Evolutionary conservation across 2,888 invertebrate species (phyloP).

Genomic region (Helobdella robusta): DNA sequence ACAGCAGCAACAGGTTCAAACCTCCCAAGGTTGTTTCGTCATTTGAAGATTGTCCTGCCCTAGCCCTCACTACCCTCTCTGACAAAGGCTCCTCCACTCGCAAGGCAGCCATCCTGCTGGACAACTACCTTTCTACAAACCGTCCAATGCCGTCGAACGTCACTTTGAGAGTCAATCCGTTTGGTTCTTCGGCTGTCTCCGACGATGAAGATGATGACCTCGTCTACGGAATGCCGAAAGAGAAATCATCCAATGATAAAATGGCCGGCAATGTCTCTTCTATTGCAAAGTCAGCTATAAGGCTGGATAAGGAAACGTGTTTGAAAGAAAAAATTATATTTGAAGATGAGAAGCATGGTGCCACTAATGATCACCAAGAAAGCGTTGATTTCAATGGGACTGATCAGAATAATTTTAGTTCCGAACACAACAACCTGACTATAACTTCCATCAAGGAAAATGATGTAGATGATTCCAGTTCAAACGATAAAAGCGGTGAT

Average conservation of each 20-base stretch:
- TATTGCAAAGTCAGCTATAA: conserved; percentile 33
- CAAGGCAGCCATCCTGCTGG: conserved; percentile 38
- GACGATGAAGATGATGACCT: neutral
- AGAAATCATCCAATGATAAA: too few relatives aligned
- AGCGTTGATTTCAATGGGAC: conserved; percentile 6
- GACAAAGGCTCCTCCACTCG: conserved; percentile 39
- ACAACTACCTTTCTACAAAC: conserved; percentile 54
- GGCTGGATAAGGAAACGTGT: conserved; percentile 44
- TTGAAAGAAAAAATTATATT: conserved; percentile 46
- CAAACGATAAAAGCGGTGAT: conserved; percentile 26
- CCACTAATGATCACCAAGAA: conserved; percentile 26
- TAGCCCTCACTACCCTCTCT: conserved; percentile 55
- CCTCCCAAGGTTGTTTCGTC: conserved; percentile 48
- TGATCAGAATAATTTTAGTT: too few relatives aligned
- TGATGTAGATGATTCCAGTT: too few relatives aligned
- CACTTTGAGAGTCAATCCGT: conserved; percentile 61
- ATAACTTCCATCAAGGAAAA: too few relatives aligned
- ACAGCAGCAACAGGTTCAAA: conserved; percentile 37
- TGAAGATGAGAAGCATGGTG: conserved; percentile 38
- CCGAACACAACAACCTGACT: too few relatives aligned
- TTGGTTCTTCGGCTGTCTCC: conserved; percentile 46
- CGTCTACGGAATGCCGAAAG: neutral
- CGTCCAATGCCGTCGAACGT: conserved; percentile 54
- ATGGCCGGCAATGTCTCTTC: too few relatives aligned
- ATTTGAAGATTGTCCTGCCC: conserved; percentile 46